These are phyloP conservation scores for Betta splendens DNA, from an alignment of 2,797 vertebrate species.

Conservation along the genomic window DNA sequence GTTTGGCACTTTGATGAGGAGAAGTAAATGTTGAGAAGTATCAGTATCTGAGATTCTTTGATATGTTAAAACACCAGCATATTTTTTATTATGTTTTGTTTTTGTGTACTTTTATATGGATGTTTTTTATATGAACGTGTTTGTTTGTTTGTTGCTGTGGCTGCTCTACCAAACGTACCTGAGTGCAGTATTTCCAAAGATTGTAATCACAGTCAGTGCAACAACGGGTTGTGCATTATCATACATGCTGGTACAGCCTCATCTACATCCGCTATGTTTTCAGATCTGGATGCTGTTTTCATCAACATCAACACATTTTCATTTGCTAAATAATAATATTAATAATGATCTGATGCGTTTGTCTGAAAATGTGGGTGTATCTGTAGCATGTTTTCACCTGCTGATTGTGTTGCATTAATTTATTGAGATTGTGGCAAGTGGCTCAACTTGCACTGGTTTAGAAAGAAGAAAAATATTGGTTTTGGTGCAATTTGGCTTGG, in stretches of 20 bases:
- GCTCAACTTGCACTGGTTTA: slow-evolving; percentile 41
- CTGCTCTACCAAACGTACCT: slow-evolving; percentile 40
- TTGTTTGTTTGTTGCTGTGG: slow-evolving; percentile 47
- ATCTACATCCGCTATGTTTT: slow-evolving; percentile 39
- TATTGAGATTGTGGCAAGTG: slow-evolving; percentile 51
- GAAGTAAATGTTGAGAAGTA: not conserved
- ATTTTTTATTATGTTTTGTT: slow-evolving; percentile 64
- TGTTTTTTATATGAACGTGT: slow-evolving; percentile 37
- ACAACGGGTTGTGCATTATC: slow-evolving; percentile 60
- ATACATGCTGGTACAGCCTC: slow-evolving; percentile 47
- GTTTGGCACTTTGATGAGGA: slow-evolving; percentile 16
- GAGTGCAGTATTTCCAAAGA: slow-evolving; percentile 67
- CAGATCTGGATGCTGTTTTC: slow-evolving; percentile 40
- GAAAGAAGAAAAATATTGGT: slow-evolving; percentile 1
- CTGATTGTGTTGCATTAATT: slow-evolving; percentile 57
- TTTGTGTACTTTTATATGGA: slow-evolving; percentile 84
- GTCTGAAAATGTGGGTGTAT: slow-evolving; percentile 29
- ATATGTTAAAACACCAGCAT: slow-evolving; percentile 50
- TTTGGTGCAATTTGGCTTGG: slow-evolving; percentile 31
- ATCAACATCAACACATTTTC: slow-evolving; percentile 25
- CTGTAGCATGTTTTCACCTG: slow-evolving; percentile 54
- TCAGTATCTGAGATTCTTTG: slow-evolving; percentile 40
- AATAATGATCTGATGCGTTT: slow-evolving; percentile 14
- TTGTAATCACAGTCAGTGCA: slow-evolving; percentile 43
- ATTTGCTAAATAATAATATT: slow-evolving; percentile 25